A percentile compares a stretch with the other conserved stretches of the same genome.
Evolutionary conservation across 2,888 invertebrate species (phyloP).

Genomic region (Noctua janthe): DNA sequence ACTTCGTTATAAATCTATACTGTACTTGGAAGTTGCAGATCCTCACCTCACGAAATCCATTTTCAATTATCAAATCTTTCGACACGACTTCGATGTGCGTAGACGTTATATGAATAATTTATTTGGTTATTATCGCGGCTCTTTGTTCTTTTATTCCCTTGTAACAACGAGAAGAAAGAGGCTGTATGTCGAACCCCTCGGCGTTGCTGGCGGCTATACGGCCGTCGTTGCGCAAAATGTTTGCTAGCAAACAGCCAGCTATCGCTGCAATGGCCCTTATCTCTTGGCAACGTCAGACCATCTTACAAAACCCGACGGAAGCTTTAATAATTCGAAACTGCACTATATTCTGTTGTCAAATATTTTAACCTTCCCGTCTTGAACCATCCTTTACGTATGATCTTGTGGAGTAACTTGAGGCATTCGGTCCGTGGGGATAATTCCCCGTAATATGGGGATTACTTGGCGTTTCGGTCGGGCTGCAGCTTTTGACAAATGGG

Average conservation of each 20-base stretch:
- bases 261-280: constrained; percentile 73
- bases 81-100: constrained; percentile 74
- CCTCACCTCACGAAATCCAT: constrained; percentile 70
- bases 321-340: constrained; percentile 71
- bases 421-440: constrained; percentile 77
- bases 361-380: constrained; percentile 69
- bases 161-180: constrained; percentile 69
- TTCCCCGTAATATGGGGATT: constrained; percentile 82
- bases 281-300: constrained; percentile 71
- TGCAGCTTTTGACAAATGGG: constrained; percentile 80
- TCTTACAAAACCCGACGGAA: constrained; percentile 60
- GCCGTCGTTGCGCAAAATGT: constrained; percentile 69
- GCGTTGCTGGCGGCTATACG: constrained; percentile 67
- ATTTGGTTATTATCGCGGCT: constrained; percentile 78
- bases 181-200: constrained; percentile 66
- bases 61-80: constrained; percentile 79
- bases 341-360: constrained; percentile 67
- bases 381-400: constrained; percentile 66
- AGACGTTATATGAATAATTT: constrained; percentile 82
- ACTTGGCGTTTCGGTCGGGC: constrained; percentile 72
- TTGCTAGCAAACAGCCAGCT: constrained; percentile 72
- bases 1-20: constrained; percentile 64
- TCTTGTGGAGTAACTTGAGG: constrained; percentile 72
- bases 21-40: constrained; percentile 62
- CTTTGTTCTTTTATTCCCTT: constrained; percentile 76